Percentiles rank a stretch among this genome's conserved stretches.
These are phyloP conservation scores for Drosophila atroscutellata DNA, from an alignment of 2,888 invertebrate species.

Conservation along the genomic window DNA sequence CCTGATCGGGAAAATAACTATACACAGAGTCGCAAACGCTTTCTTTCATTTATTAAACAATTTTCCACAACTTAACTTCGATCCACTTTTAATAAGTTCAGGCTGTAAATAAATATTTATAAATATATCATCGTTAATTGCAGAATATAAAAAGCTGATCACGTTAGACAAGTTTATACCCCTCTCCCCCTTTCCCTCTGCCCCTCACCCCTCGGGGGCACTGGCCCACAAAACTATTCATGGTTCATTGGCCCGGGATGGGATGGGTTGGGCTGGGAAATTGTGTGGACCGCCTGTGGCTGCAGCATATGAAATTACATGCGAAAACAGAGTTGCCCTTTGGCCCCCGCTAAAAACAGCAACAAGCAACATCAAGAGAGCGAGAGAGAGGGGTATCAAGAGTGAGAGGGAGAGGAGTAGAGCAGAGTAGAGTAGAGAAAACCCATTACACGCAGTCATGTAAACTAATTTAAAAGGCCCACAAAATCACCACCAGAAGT, in stretches of 20 bases:
- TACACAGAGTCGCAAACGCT: not conserved
- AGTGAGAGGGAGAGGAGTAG: not conserved
- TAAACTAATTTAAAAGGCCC: conserved; percentile 80
- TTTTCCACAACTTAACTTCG: not conserved
- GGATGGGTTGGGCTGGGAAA: conserved; percentile 9
- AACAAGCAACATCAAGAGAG: conserved; percentile 25
- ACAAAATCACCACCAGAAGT: conserved; percentile 75
- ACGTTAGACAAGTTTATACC: not conserved
- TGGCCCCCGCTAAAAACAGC: conserved; percentile 18
- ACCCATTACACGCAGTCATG: conserved; percentile 78
- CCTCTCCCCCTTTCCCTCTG: rapidly evolving
- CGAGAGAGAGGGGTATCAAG: not conserved
- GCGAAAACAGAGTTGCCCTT: conserved; percentile 39
- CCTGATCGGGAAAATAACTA: not conserved
- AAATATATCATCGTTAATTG: not conserved
- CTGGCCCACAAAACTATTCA: conserved; percentile 65
- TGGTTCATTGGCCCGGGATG: conserved; percentile 57
- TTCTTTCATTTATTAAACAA: not conserved
- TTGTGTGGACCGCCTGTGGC: conserved; percentile 64
- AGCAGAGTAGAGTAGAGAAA: conserved; percentile 32
- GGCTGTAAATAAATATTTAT: no score
- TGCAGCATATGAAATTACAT: conserved; percentile 69
- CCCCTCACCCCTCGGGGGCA: not conserved
- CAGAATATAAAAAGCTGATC: conserved; percentile 8
- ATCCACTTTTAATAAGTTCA: no score